These are phyloP conservation scores for Acrocephalus scirpaceus DNA, from an alignment of 2,797 vertebrate species.

Conservation along the genomic window DNA sequence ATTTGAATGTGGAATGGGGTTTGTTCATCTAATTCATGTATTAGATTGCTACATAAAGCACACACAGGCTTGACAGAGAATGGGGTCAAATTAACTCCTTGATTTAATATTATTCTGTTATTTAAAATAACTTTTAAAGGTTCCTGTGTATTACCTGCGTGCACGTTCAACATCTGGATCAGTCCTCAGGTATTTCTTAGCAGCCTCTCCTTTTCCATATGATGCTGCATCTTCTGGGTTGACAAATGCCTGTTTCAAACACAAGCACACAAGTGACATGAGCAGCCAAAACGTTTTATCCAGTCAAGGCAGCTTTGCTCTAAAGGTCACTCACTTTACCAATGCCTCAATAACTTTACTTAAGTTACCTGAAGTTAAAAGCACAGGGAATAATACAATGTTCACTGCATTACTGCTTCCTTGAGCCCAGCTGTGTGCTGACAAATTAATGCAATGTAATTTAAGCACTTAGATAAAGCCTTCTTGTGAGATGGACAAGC, in stretches of 20 bases:
- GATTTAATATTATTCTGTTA: not conserved
- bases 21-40: not conserved
- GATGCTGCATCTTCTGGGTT: constrained; percentile 82
- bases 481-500: not conserved
- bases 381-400: not conserved
- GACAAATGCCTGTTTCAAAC: constrained; percentile 78
- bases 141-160: constrained; percentile 77
- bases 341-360: not conserved
- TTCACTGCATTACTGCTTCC: not conserved
- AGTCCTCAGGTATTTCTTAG: constrained; percentile 79
- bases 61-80: not conserved
- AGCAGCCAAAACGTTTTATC: not conserved
- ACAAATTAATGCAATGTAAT: not conserved
- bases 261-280: not conserved
- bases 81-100: not conserved
- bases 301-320: not conserved
- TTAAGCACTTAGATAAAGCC: not conserved
- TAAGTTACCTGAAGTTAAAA: not conserved
- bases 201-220: constrained; percentile 68
- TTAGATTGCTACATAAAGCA: not conserved
- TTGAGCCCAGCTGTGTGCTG: not conserved
- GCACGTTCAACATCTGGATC: constrained; percentile 86
- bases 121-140: not conserved
- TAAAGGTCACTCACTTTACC: not conserved
- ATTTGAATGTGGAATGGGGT: not conserved